Conservation (phyloP, 2,113 vertebrate species). For the Hydrochoerus hydrochaeris region DNA sequence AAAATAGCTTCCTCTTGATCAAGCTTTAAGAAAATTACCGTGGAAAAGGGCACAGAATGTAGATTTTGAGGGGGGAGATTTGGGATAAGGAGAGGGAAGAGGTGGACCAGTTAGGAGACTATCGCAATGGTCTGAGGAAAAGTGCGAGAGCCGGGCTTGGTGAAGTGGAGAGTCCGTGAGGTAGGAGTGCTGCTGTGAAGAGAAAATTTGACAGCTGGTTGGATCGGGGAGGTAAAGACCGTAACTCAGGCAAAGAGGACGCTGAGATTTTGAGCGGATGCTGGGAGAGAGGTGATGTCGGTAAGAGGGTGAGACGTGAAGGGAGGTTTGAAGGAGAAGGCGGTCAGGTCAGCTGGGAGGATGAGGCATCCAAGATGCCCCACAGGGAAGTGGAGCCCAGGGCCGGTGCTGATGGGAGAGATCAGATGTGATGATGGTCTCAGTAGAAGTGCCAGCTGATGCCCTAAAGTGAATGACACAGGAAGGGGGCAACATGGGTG, state of each 20-base stretch:
- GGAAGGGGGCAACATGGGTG: background rate
- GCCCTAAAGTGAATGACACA: too few relatives aligned
- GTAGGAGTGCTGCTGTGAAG: background rate
- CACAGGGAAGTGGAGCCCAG: too few relatives aligned
- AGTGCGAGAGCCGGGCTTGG: background rate
- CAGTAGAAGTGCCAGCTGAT: background rate
- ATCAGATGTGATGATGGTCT: accelerated
- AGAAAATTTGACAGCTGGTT: background rate
- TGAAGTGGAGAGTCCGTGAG: background rate
- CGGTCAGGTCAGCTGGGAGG: accelerated
- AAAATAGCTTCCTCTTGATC: background rate
- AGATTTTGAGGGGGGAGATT: background rate
- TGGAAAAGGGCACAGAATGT: background rate
- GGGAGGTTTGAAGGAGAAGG: background rate
- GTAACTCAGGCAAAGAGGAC: accelerated
- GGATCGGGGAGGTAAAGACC: background rate
- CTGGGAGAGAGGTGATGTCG: background rate
- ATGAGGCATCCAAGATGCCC: background rate
- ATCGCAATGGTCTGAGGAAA: background rate
- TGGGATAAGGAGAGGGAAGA: background rate
- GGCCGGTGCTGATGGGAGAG: background rate
- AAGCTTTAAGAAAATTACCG: background rate
- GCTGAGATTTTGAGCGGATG: background rate
- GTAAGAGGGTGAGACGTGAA: background rate
- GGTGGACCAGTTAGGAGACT: background rate